These are phyloP conservation scores for Sinella curviseta DNA, from an alignment of 1,140 invertebrate genomes.

Conservation along the genomic window DNA sequence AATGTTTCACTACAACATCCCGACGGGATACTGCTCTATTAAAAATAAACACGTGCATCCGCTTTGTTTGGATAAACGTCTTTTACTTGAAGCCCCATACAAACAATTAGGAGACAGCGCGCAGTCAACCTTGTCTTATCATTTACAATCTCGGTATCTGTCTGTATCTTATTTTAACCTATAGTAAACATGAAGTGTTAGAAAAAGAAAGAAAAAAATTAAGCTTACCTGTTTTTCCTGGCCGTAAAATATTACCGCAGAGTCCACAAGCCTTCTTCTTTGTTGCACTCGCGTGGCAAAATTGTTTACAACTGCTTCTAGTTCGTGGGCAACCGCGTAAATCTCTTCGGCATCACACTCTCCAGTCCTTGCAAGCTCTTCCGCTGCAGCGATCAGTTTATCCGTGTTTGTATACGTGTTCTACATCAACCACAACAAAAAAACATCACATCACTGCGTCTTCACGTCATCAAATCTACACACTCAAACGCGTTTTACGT, in stretches of 20 bases:
- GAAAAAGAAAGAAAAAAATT: neutral
- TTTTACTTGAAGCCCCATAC: too few relatives aligned
- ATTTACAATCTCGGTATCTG: neutral
- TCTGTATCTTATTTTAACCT: too few relatives aligned
- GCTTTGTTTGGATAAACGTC: neutral
- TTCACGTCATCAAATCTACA: neutral
- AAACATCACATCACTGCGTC: neutral
- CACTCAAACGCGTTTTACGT: neutral
- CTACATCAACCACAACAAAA: conserved; percentile 59
- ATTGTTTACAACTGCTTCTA: conserved; percentile 86
- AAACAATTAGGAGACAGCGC: too few relatives aligned
- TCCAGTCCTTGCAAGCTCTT: conserved; percentile 91
- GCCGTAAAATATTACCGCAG: conserved; percentile 92
- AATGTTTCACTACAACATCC: neutral
- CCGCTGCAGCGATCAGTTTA: conserved; percentile 90
- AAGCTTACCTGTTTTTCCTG: conserved; percentile 85
- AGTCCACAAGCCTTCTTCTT: conserved; percentile 81
- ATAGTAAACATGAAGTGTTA: too few relatives aligned
- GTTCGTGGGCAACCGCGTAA: conserved; percentile 84
- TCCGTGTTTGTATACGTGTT: conserved; percentile 99
- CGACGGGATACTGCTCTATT: neutral
- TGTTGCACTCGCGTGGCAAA: conserved; percentile 94
- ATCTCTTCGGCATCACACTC: conserved; percentile 96
- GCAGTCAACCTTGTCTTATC: neutral
- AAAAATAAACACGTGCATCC: neutral